Base-by-base conservation (phyloP, 2,113 vertebrate genomes). In the Recurvirostra avosetta region DNA sequence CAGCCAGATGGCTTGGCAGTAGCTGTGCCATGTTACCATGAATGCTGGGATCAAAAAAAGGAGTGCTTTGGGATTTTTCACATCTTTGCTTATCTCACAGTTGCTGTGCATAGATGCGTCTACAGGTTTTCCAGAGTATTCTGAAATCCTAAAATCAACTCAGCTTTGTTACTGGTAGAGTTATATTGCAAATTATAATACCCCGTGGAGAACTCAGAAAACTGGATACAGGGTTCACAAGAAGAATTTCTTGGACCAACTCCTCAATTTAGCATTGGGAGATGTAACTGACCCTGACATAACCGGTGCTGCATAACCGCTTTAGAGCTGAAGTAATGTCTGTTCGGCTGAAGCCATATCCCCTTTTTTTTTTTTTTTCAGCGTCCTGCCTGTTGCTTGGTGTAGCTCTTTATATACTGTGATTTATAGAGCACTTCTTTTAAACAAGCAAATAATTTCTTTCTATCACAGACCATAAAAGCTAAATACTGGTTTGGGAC, bases 381-480 rank as follows among this genome's bases (percentile, higher is more conserved):
- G 14, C 67, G 36, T 72, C 49, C 71, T 94, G 40, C 30, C 40
- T 73, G 40, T 65, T 88, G 34, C 68, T 84, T 78, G 36, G 15
- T 91, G 19, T 92, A 89, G 76, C 30, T 86, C 17, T 92, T 77
- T 71, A 56, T 61, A 16, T 23, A n/a, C 41, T 41, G 36, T 49
- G 68, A 85, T 92, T 94, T 94, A 78, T 36, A 49, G 68, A 72
- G 27, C 80, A 65, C 45, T 90, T 86, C 19, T 93, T 95, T 74
- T 49, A 92, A 94, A 80, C 43, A 71, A 59, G 76, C 79, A 89
- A 81, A 81, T 91, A 86, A 78, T 88, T 96, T 77, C 70, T 62
- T 95, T 83, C 73, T 88, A 40, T 84, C 77, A 41, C 52, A 89
- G 43, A n/a, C 72, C 63, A 77, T 92, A 88, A 95, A 91, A 93